A percentile compares a stretch with the other conserved stretches of the same genome.
Conservation (phyloP, 1,140 invertebrate genomes). For the Cecropterus lyciades region DNA sequence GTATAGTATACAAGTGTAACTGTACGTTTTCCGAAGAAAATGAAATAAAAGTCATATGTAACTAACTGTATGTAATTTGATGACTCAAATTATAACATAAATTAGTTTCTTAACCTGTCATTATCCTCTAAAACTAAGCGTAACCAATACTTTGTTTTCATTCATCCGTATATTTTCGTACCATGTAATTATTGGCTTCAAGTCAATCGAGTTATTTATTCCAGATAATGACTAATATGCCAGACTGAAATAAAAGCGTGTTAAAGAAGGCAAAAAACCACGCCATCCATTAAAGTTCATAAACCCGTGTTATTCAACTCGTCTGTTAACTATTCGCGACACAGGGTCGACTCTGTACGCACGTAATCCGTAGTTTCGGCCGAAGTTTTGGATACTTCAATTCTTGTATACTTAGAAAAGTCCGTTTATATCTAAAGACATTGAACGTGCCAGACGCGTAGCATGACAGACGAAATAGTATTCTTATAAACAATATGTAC, state of each 20-base stretch:
- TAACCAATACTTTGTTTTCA: neutral
- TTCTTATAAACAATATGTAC: no score
- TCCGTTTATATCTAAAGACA: no score
- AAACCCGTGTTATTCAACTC: neutral
- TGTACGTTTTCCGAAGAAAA: no score
- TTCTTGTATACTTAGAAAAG: no score
- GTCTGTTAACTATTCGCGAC: conserved; percentile 12
- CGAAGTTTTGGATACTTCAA: no score
- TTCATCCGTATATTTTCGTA: neutral
- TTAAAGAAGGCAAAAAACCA: neutral
- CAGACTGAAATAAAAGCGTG: neutral
- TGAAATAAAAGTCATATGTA: no score
- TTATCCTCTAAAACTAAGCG: neutral
- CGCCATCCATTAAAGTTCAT: conserved; percentile 6
- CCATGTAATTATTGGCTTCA: conserved; percentile 5
- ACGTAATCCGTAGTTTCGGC: no score
- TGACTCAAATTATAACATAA: neutral
- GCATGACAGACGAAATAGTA: no score
- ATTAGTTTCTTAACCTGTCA: neutral
- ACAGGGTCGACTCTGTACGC: neutral
- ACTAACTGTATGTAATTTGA: neutral
- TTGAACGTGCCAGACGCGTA: no score
- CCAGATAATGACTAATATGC: conserved; percentile 3
- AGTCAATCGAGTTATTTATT: neutral
- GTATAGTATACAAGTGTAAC: no score